Evolutionary conservation across 2,888 invertebrate species (phyloP).

Genomic region (Lochmaea capreae): DNA sequence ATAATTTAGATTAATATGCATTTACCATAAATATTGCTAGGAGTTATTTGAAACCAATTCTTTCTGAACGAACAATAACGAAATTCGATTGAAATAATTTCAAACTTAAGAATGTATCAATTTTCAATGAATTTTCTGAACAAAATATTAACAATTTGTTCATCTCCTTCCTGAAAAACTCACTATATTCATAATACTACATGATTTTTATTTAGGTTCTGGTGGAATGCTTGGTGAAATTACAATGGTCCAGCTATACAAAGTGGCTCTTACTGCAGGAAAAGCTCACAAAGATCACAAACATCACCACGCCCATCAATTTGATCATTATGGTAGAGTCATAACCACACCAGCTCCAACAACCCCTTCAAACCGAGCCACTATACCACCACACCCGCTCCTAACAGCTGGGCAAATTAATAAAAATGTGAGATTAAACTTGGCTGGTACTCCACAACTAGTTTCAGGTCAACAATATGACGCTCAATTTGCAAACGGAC

Average conservation of each 20-base stretch:
- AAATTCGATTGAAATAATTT: too few relatives aligned
- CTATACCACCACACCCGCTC: constrained; percentile 67
- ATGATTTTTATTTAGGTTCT: constrained; percentile 65
- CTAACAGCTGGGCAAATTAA: constrained; percentile 76
- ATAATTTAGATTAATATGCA: too few relatives aligned
- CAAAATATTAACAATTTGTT: too few relatives aligned
- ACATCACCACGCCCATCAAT: constrained; percentile 87
- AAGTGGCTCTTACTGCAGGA: constrained; percentile 84
- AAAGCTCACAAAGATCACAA: constrained; percentile 90
- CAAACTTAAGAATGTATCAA: too few relatives aligned
- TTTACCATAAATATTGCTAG: too few relatives aligned
- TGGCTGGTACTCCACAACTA: constrained; percentile 60
- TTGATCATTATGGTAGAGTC: constrained; percentile 77
- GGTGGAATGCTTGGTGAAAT: constrained; percentile 79
- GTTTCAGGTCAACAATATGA: constrained; percentile 58
- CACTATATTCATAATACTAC: background rate
- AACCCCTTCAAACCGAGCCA: constrained; percentile 68
- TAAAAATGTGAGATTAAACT: constrained; percentile 69
- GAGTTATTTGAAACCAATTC: too few relatives aligned
- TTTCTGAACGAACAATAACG: too few relatives aligned
- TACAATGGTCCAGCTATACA: constrained; percentile 84
- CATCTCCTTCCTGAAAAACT: too few relatives aligned
- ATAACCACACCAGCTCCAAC: constrained; percentile 72
- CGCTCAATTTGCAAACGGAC: constrained; percentile 74
- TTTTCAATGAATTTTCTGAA: too few relatives aligned